Conservation (phyloP, 2,797 vertebrate species). For the Oophaga sylvatica region DNA sequence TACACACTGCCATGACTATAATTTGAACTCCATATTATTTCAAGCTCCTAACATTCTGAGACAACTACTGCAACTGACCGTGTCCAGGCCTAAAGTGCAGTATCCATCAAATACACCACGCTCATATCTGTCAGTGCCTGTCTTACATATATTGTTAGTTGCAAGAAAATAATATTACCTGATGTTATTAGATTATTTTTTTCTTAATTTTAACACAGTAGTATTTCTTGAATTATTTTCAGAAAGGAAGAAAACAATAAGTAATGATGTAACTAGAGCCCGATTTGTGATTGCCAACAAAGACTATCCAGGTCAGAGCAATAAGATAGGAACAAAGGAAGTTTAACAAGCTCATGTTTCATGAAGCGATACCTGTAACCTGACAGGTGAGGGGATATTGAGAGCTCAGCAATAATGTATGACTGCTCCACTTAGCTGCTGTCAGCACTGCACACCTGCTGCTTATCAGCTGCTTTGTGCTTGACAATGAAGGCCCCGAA, state of each 20-base stretch:
- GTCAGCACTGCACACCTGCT: background rate
- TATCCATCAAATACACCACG: background rate
- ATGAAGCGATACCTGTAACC: conserved; percentile 56
- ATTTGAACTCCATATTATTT: too few species aligned
- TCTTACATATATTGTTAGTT: background rate
- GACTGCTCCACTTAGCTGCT: conserved; percentile 49
- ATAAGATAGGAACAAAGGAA: conserved; percentile 44
- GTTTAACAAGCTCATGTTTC: conserved; percentile 62
- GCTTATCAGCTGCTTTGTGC: background rate
- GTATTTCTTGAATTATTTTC: conserved; percentile 2
- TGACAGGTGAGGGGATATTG: conserved; percentile 64
- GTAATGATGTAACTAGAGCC: conserved; percentile 19
- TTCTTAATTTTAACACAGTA: background rate
- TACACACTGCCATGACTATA: too few species aligned
- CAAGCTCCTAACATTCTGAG: too few species aligned
- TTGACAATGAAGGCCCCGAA: conserved; percentile 5
- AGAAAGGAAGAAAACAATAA: background rate
- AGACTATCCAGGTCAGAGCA: conserved; percentile 27
- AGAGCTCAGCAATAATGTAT: conserved; percentile 69
- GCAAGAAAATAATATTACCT: background rate
- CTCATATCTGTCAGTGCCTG: background rate
- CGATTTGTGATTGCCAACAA: conserved; percentile 25
- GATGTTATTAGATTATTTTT: background rate
- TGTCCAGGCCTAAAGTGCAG: background rate
- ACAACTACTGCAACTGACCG: too few species aligned